Conservation (phyloP, 2,797 vertebrate genomes). For the Phaenicophaeus curvirostris region DNA sequence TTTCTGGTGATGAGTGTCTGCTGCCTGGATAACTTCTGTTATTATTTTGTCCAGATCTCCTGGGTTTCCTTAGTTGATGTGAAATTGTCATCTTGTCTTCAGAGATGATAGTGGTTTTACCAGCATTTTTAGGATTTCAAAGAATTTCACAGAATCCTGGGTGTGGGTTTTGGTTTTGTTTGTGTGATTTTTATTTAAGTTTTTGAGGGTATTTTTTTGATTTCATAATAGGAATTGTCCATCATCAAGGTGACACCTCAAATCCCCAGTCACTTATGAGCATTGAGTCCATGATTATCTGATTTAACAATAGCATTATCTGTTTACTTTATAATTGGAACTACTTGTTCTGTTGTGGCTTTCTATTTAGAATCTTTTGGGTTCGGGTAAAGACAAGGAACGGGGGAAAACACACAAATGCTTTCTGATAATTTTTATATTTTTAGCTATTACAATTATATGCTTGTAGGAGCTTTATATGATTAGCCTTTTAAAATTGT, state of each 20-base stretch:
- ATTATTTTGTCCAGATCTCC: neutral
- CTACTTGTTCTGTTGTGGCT: neutral
- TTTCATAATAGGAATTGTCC: neutral
- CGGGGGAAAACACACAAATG: neutral
- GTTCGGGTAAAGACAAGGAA: neutral
- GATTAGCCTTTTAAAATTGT: neutral
- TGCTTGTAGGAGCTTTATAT: neutral
- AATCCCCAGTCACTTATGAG: neutral
- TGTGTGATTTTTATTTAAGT: neutral
- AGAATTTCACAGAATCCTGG: neutral
- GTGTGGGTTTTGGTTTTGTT: neutral
- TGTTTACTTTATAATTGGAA: neutral
- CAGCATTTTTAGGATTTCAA: neutral
- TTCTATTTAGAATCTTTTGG: neutral
- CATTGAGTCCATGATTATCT: neutral
- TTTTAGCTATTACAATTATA: neutral
- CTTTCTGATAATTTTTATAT: neutral
- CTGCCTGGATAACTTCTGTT: neutral
- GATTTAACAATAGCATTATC: neutral
- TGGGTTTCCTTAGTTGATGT: neutral
- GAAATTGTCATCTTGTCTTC: neutral
- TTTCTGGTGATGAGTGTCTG: neutral
- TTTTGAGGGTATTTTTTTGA: neutral
- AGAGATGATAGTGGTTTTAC: neutral
- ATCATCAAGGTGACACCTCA: neutral